Percentiles rank a stretch among this genome's conserved stretches.
These are phyloP conservation scores for Phasianus colchicus DNA, from an alignment of 2,113 vertebrate species.

Conservation along the genomic window DNA sequence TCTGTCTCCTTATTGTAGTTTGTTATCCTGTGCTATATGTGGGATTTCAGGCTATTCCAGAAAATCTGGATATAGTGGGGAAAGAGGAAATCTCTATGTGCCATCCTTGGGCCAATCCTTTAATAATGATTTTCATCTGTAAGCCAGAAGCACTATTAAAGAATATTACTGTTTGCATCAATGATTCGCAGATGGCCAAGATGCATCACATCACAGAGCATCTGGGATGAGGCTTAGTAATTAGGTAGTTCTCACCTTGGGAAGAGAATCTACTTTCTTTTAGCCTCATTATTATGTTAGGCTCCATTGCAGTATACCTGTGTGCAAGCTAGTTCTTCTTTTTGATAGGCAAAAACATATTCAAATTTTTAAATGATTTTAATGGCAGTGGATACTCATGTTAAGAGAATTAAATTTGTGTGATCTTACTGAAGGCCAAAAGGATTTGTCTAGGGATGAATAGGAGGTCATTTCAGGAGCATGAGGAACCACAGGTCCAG, in stretches of 20 bases:
- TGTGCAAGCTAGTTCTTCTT: background rate
- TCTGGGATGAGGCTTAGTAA: background rate
- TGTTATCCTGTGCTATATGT: background rate
- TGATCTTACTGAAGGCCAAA: background rate
- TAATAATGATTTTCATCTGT: background rate
- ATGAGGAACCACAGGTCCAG: background rate
- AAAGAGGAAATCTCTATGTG: background rate
- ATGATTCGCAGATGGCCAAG: background rate
- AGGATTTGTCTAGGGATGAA: background rate
- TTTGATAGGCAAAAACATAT: fast-evolving
- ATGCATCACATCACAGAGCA: background rate
- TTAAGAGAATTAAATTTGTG: background rate
- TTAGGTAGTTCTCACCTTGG: background rate
- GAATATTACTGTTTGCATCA: background rate
- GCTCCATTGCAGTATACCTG: background rate
- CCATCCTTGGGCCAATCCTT: background rate
- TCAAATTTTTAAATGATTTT: background rate
- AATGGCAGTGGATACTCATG: background rate
- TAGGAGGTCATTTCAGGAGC: background rate
- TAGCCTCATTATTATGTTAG: background rate
- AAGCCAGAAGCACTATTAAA: background rate
- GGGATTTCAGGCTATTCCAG: background rate
- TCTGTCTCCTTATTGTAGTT: background rate
- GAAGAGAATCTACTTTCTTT: background rate
- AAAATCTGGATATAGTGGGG: background rate